Conservation (phyloP, 1,140 invertebrate genomes). For the Agrilus planipennis region DNA sequence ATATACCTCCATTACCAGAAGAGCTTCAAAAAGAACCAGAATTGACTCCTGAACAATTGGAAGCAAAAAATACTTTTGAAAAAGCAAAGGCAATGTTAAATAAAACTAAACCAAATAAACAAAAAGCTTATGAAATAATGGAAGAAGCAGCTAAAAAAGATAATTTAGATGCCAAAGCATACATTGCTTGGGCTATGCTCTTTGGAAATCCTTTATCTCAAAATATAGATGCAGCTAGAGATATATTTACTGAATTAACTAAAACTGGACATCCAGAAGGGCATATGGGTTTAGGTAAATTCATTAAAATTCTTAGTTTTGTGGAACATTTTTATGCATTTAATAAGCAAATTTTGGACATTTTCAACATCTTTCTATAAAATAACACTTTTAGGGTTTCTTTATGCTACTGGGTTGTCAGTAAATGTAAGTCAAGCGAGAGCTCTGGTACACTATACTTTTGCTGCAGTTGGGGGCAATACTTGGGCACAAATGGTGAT, state of each 20-base stretch:
- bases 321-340: not conserved
- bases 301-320: not conserved
- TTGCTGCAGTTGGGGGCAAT: conserved; percentile 81
- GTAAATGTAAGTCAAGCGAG: conserved; percentile 78
- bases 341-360: not conserved
- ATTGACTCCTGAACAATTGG: conserved; percentile 44
- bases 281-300: conserved; percentile 53
- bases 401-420: conserved; percentile 77
- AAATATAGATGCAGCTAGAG: conserved; percentile 61
- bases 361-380: not conserved
- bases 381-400: conserved; percentile 52
- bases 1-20: conserved; percentile 37
- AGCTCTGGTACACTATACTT: conserved; percentile 84
- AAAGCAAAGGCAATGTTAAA: conserved; percentile 51
- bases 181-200: conserved; percentile 75
- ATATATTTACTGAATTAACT: conserved; percentile 67
- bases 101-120: conserved; percentile 51
- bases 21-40: conserved; percentile 32
- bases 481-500: conserved; percentile 90
- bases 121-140: conserved; percentile 53
- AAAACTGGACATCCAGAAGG: conserved; percentile 72
- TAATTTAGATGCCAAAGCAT: conserved; percentile 66
- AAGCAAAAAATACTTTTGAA: conserved; percentile 56
- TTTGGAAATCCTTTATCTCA: conserved; percentile 66
- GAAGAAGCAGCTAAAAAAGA: conserved; percentile 64